Conservation (phyloP, 2,113 vertebrate species). For the Lota lota region DNA sequence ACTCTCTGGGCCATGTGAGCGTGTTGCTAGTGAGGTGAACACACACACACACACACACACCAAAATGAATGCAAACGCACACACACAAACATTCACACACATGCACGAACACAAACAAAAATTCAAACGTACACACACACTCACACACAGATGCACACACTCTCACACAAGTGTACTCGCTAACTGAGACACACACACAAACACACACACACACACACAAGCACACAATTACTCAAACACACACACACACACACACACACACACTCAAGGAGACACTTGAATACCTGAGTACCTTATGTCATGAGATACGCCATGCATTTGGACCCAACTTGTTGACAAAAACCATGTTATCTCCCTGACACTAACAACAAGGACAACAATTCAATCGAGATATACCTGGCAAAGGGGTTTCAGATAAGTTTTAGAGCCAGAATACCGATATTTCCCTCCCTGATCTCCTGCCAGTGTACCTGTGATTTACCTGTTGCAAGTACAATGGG, state of each 20-base stretch:
- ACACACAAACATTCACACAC: background rate
- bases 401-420: too few relatives aligned
- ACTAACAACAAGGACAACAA: too few relatives aligned
- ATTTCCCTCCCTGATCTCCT: too few relatives aligned
- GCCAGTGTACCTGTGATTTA: too few relatives aligned
- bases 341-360: too few relatives aligned
- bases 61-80: background rate
- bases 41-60: slow-evolving; percentile 7
- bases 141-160: background rate
- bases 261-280: background rate
- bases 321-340: too few relatives aligned
- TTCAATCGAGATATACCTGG: too few relatives aligned
- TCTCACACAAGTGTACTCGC: background rate
- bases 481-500: too few relatives aligned
- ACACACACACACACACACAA: slow-evolving; percentile 6
- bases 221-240: slow-evolving; percentile 2
- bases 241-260: slow-evolving; percentile 17
- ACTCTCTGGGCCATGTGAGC: too few relatives aligned
- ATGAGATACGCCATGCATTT: too few relatives aligned
- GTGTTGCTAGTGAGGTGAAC: background rate
- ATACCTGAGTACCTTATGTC: too few relatives aligned
- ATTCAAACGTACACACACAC: background rate
- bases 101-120: background rate
- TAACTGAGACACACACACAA: background rate
- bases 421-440: too few relatives aligned